phyloP scores from a whole-genome alignment of 1,140 invertebrate genomes.

The Uloborus diversus region DNA sequence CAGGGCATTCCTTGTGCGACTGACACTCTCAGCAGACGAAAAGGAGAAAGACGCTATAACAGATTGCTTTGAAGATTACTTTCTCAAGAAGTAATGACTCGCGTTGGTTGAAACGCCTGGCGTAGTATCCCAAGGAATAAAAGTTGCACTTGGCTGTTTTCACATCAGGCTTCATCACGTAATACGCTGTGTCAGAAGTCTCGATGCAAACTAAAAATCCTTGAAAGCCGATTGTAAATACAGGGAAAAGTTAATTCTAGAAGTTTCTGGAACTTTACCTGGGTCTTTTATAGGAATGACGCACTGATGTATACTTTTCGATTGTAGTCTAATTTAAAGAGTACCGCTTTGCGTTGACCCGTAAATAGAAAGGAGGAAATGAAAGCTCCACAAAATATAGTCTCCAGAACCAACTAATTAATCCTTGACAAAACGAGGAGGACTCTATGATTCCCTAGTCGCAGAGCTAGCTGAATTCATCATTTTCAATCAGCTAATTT shows the following conservation, averaged over 20 bases:
- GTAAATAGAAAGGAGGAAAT: constrained; percentile 17
- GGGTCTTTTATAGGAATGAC: neutral
- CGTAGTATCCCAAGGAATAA: too few relatives aligned
- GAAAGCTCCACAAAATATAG: constrained; percentile 16
- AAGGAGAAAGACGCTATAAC: too few relatives aligned
- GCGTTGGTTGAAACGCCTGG: too few relatives aligned
- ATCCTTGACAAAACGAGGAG: constrained; percentile 24
- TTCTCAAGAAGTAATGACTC: too few relatives aligned
- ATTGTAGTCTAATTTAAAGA: constrained; percentile 29
- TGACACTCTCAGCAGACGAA: too few relatives aligned
- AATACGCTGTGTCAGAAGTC: too few relatives aligned
- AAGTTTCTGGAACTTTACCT: neutral
- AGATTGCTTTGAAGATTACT: too few relatives aligned
- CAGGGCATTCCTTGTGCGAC: too few relatives aligned
- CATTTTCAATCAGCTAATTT: constrained; percentile 21
- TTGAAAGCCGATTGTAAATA: constrained; percentile 24
- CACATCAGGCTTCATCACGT: too few relatives aligned
- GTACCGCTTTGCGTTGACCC: neutral
- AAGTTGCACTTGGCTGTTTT: too few relatives aligned
- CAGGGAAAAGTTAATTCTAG: constrained; percentile 16
- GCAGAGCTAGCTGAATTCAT: neutral
- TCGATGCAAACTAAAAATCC: constrained; percentile 2
- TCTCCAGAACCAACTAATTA: constrained; percentile 31
- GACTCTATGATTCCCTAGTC: neutral
- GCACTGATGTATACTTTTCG: constrained; percentile 5